Evolutionary conservation across 2,797 vertebrate species (phyloP).

Genomic region (Chaetodon trifasciatus): DNA sequence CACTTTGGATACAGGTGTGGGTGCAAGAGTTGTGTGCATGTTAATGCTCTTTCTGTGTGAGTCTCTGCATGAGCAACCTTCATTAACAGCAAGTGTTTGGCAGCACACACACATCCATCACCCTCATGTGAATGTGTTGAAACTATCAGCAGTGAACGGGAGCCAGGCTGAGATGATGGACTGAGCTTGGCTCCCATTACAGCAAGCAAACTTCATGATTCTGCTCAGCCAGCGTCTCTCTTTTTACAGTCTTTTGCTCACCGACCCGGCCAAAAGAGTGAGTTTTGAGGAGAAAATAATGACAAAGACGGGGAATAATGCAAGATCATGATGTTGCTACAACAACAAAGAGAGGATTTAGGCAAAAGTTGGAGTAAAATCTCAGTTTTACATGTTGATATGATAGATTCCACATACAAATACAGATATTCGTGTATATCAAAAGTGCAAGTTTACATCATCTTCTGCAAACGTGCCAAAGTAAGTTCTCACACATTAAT

Average conservation of each 20-base stretch:
- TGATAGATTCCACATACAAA: neutral
- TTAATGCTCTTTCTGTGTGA: neutral
- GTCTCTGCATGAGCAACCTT: neutral
- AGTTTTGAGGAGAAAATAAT: neutral
- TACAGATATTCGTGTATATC: neutral
- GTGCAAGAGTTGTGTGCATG: neutral
- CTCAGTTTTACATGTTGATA: neutral
- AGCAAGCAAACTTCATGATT: constrained; percentile 15
- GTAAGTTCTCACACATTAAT: neutral
- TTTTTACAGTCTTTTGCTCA: neutral
- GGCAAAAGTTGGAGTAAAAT: neutral
- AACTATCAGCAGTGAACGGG: constrained; percentile 44
- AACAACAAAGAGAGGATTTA: neutral
- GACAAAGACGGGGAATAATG: neutral
- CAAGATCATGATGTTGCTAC: neutral
- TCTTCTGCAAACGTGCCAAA: neutral
- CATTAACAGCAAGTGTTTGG: constrained; percentile 28
- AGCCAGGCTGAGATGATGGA: constrained; percentile 34
- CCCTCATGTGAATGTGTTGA: constrained; percentile 47
- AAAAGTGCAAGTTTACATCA: neutral
- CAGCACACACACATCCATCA: constrained; percentile 53
- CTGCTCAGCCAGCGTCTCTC: neutral
- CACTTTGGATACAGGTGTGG: neutral
- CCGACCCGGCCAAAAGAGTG: no score
- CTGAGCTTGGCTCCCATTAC: constrained; percentile 18